phyloP scores from a whole-genome alignment of 1,140 invertebrate species.

The Drosophila erecta region DNA sequence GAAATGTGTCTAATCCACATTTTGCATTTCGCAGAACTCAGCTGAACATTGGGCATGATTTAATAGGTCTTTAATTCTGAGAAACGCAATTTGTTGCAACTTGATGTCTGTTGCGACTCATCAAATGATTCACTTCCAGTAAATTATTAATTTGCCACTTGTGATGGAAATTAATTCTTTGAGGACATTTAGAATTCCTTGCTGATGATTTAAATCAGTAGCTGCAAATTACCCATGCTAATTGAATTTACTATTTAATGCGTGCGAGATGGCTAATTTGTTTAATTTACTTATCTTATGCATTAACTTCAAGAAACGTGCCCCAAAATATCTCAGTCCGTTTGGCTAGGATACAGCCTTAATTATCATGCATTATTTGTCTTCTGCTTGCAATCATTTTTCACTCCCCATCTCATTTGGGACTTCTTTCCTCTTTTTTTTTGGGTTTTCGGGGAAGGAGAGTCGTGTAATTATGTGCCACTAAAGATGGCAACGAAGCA shows the following conservation, averaged over 20 bases:
- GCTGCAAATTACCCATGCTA: not conserved
- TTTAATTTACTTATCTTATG: not conserved
- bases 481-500: conserved; percentile 67
- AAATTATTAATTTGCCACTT: not conserved
- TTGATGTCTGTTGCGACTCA: not conserved
- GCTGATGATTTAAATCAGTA: not conserved
- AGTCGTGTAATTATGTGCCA: conserved; percentile 72
- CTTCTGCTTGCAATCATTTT: conserved; percentile 57
- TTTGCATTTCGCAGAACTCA: conserved; percentile 13
- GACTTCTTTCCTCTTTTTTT: conserved; percentile 18
- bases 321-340: conserved; percentile 22
- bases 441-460: conserved; percentile 16
- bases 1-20: conserved; percentile 4
- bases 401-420: conserved; percentile 38
- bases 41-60: conserved; percentile 28
- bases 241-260: not conserved
- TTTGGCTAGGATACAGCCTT: conserved; percentile 22
- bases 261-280: not conserved
- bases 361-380: conserved; percentile 44
- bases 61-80: conserved; percentile 31
- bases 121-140: conserved; percentile 12
- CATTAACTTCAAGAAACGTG: conserved; percentile 7
- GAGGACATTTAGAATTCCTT: not conserved
- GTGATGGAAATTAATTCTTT: not conserved
- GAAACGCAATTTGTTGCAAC: conserved; percentile 27